Evolutionary conservation across 2,888 invertebrate genomes (phyloP).

Genomic region (Cetonia aurata): DNA sequence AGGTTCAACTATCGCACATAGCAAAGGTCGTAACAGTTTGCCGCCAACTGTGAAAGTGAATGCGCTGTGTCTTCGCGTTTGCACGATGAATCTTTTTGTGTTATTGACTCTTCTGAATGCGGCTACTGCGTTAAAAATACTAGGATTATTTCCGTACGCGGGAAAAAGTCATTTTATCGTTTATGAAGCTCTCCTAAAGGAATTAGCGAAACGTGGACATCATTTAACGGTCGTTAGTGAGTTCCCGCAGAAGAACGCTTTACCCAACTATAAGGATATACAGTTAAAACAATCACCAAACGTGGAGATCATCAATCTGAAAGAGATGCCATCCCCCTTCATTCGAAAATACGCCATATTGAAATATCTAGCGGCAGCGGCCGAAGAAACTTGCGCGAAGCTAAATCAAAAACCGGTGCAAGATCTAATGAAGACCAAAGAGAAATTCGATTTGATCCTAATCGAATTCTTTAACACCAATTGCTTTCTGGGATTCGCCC

Average conservation of each 20-base stretch:
- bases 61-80: neutral
- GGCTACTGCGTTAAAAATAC: constrained; percentile 67
- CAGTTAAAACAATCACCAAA: constrained; percentile 39
- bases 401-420: constrained; percentile 60
- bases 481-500: constrained; percentile 75
- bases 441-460: constrained; percentile 74
- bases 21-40: neutral
- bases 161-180: constrained; percentile 81
- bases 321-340: constrained; percentile 31
- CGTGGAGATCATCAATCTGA: constrained; percentile 38
- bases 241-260: constrained; percentile 65
- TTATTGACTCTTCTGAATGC: constrained; percentile 5
- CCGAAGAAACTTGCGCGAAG: constrained; percentile 41
- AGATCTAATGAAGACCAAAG: constrained; percentile 62
- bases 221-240: constrained; percentile 77
- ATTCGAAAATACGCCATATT: constrained; percentile 15
- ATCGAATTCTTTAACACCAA: constrained; percentile 79
- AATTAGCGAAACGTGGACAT: constrained; percentile 74
- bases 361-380: constrained; percentile 8
- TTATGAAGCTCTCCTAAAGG: constrained; percentile 73
- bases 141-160: constrained; percentile 77
- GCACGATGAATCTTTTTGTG: constrained; percentile 23
- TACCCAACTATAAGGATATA: constrained; percentile 50
- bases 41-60: neutral
- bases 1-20: no score